Percentiles rank a stretch among this genome's conserved stretches.
Conservation (phyloP, 2,113 vertebrate species). For the Cromileptes altivelis region DNA sequence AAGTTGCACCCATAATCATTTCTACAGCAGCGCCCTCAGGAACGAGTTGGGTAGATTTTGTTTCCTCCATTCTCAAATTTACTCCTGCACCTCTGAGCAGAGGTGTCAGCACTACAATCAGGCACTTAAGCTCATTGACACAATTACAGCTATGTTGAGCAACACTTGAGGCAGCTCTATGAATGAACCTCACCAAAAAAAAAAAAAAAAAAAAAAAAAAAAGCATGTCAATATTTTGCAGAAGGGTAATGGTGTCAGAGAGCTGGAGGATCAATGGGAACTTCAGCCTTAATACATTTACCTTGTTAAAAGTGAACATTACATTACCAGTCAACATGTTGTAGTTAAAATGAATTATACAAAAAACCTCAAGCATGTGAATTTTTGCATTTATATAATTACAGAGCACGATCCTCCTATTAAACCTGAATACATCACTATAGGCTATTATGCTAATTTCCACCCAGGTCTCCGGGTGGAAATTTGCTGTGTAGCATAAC, state of each 20-base stretch:
- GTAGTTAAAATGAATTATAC: conserved; percentile 23
- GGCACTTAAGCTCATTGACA: conserved; percentile 7
- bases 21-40: no score
- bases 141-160: conserved; percentile 3
- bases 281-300: conserved; percentile 19
- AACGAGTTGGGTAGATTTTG: background rate
- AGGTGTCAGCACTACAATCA: conserved; percentile 14
- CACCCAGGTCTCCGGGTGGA: background rate
- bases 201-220: background rate
- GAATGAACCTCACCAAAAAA: background rate
- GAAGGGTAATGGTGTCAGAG: conserved; percentile 16
- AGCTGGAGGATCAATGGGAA: conserved; percentile 31
- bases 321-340: conserved; percentile 27
- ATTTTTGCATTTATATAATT: conserved; percentile 53
- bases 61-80: conserved; percentile 7
- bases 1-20: no score
- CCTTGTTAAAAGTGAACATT: conserved; percentile 42
- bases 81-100: background rate
- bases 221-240: conserved; percentile 13
- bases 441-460: conserved; percentile 49
- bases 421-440: conserved; percentile 36
- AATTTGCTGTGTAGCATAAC: conserved; percentile 32
- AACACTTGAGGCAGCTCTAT: background rate
- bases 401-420: conserved; percentile 10
- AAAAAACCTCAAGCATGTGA: conserved; percentile 16